Conservation (phyloP, 2,888 invertebrate species). For the Schizaphis graminum region DNA sequence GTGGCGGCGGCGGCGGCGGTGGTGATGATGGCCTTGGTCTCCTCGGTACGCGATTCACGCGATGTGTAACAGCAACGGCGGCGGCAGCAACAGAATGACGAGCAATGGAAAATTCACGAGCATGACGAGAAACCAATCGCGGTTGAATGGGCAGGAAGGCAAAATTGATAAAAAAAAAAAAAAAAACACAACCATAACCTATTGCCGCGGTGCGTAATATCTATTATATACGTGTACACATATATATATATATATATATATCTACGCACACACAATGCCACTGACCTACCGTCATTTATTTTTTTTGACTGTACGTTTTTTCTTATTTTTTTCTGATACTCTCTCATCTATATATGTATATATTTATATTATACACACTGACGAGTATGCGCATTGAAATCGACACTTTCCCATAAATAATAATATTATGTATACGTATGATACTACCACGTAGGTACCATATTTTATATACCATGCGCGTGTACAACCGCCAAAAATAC, state of each 20-base stretch:
- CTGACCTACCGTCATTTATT: constrained; percentile 54
- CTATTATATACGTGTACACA: neutral
- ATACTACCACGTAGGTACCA: neutral
- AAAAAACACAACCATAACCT: constrained; percentile 44
- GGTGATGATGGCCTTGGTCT: constrained; percentile 46
- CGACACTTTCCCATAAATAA: neutral
- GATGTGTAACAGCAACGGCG: constrained; percentile 15
- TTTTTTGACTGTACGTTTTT: constrained; percentile 7
- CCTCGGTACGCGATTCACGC: constrained; percentile 6
- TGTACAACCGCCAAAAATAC: neutral
- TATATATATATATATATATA: neutral
- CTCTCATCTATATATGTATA: neutral
- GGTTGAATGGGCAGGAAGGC: constrained; percentile 52
- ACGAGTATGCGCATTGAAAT: neutral
- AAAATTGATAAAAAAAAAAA: constrained; percentile 9
- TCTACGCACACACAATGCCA: neutral
- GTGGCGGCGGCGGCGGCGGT: neutral
- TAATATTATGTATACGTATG: neutral
- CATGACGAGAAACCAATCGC: constrained; percentile 53
- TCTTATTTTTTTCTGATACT: neutral
- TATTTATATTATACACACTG: neutral
- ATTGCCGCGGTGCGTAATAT: neutral
- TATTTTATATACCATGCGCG: neutral
- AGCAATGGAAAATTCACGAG: constrained; percentile 53
- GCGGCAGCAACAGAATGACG: constrained; percentile 5